Evolutionary conservation across 2,888 invertebrate genomes (phyloP).

Genomic region (Furcula furcula): DNA sequence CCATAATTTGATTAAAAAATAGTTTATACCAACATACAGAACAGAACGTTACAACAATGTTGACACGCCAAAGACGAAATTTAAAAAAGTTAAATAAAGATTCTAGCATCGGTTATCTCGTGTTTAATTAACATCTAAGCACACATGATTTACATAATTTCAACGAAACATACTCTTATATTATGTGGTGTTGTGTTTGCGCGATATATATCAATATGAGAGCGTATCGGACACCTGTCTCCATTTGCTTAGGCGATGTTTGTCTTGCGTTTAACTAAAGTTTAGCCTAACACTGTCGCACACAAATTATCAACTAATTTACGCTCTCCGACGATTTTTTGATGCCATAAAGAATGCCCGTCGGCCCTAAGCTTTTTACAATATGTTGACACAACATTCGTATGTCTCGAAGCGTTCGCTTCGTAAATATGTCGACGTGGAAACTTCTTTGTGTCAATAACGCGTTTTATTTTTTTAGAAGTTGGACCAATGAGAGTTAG

Average conservation of each 20-base stretch:
- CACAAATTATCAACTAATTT: constrained; percentile 80
- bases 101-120: constrained; percentile 60
- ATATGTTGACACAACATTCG: constrained; percentile 36
- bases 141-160: constrained; percentile 74
- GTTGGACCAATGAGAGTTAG: constrained; percentile 26
- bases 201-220: constrained; percentile 68
- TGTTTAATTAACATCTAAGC: constrained; percentile 72
- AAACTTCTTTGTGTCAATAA: constrained; percentile 23
- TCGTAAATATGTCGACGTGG: constrained; percentile 19
- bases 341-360: constrained; percentile 54
- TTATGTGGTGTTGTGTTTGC: constrained; percentile 44
- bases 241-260: constrained; percentile 77
- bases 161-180: constrained; percentile 47
- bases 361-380: constrained; percentile 62
- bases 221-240: constrained; percentile 74
- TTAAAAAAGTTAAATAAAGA: constrained; percentile 66
- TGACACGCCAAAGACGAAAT: constrained; percentile 50
- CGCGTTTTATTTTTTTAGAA: constrained; percentile 14
- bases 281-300: constrained; percentile 68
- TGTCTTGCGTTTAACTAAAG: constrained; percentile 75
- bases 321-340: constrained; percentile 61
- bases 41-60: constrained; percentile 33
- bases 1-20: constrained; percentile 22
- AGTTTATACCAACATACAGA: constrained; percentile 15
- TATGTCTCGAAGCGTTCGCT: constrained; percentile 18